phyloP scores from a whole-genome alignment of 2,797 vertebrate genomes.

The Pangasius sanitwongsei region DNA sequence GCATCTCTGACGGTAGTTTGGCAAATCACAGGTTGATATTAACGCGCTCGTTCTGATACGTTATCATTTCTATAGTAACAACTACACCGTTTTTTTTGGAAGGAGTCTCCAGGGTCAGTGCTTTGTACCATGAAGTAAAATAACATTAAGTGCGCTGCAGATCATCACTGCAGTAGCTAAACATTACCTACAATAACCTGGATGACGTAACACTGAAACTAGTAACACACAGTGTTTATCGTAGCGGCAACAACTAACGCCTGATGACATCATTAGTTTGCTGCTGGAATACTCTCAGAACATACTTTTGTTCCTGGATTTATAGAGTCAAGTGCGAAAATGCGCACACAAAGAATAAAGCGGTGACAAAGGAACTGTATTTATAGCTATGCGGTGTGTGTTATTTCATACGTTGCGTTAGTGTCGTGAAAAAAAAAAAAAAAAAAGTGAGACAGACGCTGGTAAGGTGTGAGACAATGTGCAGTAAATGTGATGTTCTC shows the following conservation, averaged over 20 bases:
- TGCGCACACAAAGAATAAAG: not conserved
- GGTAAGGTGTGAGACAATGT: too few species aligned
- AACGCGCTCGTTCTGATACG: not conserved
- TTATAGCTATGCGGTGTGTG: not conserved
- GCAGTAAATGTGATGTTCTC: too few species aligned
- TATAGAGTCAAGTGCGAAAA: not conserved
- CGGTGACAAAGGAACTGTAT: not conserved
- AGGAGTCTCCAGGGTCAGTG: not conserved
- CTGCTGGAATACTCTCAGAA: not conserved
- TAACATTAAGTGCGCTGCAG: too few species aligned
- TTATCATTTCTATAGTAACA: not conserved
- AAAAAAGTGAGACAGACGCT: too few species aligned
- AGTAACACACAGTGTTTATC: not conserved
- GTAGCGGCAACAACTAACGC: not conserved
- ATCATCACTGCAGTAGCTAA: not conserved
- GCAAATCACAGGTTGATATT: not conserved
- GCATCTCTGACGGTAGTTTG: not conserved
- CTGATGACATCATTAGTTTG: not conserved
- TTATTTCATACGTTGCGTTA: too few species aligned
- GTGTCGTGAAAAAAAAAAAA: too few species aligned
- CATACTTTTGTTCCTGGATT: not conserved
- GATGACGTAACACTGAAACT: not conserved
- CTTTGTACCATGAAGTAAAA: not conserved
- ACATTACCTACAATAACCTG: not conserved
- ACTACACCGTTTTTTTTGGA: not conserved